Percentiles rank a stretch among this genome's conserved stretches.
Evolutionary conservation across 2,113 vertebrate genomes (phyloP).

Genomic region (Malurus melanocephalus): DNA sequence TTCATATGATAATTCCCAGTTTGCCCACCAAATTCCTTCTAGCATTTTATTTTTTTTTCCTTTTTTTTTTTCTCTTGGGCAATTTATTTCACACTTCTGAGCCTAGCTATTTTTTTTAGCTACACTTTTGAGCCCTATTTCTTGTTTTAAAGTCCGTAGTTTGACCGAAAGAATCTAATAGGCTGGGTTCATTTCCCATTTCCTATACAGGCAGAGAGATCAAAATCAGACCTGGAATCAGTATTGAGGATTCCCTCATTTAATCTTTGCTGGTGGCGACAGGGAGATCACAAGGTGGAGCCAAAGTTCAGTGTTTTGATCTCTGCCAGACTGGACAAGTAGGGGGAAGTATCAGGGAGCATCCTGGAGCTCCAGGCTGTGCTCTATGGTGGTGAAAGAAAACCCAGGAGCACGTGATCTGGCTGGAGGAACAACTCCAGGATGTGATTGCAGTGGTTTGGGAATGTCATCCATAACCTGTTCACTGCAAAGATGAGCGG

Average conservation of each 20-base stretch:
- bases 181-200: not conserved
- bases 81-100: not conserved
- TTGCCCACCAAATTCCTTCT: not conserved
- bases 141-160: not conserved
- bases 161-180: not conserved
- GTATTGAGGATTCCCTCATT: not conserved
- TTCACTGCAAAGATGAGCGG: not conserved
- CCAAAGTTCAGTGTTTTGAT: not conserved
- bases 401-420: not conserved
- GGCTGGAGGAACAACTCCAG: not conserved
- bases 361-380: not conserved
- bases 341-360: not conserved
- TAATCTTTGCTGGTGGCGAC: accelerated
- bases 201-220: not conserved
- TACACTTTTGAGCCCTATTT: not conserved
- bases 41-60: not conserved
- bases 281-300: conserved; percentile 19
- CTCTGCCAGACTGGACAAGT: not conserved
- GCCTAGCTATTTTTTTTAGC: not conserved
- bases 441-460: not conserved
- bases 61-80: not conserved
- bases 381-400: not conserved
- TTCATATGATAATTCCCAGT: not conserved
- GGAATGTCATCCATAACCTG: not conserved
- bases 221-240: not conserved